Evolutionary conservation across 2,113 vertebrate species (phyloP), one percentile per base, ranked within the genome.

Genomic region (Nanorana parkeri): DNA sequence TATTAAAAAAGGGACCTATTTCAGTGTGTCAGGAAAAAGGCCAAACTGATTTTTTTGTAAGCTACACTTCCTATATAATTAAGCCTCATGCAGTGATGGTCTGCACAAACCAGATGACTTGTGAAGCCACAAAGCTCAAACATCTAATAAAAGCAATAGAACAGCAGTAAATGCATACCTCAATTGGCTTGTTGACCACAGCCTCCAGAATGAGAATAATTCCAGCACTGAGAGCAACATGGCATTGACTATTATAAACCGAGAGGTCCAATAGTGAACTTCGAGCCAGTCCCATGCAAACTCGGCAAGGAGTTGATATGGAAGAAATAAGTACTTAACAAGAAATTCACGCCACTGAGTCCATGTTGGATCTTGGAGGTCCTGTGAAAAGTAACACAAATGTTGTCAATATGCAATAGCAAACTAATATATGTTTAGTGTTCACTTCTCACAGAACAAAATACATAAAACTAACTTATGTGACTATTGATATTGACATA

Each of bases 281-380:
- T 95, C 92, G 77, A 99, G 86, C 97, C 96, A 98, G 87, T 96
- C 95, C 95, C 96, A 97, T 0, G 97, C 96, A 88, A 98, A 97
- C 85, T 96, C 96, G n/a, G 96, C 96, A 20, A 98, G 93, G 86
- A 99, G 88, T 88, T 98, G 96, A 89, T 98, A 98, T 0, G 97
- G 97, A 69, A 98, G 91, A 87, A 98, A 90, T 58, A 92, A 84
- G 84, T 95, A 98, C 65, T 98, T 98, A 15, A 96, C 89, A 11
- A 94, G 88, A 85, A 98, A 98, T 87, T 96, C 96, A 41, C 89
- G 89, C 97, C 97, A 98, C 83, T 99, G 97, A 24, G 89, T 91
- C 95, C 93, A 95, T 7, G 89, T 93, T 56, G 96, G 96, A 61
- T 95, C 91, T 84, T 92, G 81, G 86, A 94, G 86, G 82, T 93